These are phyloP conservation scores for Leucozona laternaria DNA, from an alignment of 2,888 invertebrate genomes.

Conservation along the genomic window DNA sequence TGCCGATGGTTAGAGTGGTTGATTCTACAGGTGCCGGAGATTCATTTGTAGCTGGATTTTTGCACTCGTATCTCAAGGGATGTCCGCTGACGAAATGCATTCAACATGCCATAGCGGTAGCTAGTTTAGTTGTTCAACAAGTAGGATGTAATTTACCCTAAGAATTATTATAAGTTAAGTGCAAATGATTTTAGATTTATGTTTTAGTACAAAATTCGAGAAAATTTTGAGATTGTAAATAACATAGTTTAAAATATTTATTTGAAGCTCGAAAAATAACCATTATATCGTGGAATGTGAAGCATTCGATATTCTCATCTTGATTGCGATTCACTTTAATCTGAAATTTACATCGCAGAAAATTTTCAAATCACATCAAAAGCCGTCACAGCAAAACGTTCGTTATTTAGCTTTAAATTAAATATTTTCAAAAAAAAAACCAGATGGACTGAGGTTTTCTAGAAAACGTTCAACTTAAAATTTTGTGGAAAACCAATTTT, in stretches of 20 bases:
- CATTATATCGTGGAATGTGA: neutral
- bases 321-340: no score
- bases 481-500: no score
- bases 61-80: constrained; percentile 84
- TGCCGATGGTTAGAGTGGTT: constrained; percentile 83
- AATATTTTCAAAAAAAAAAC: no score
- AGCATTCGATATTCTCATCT: neutral
- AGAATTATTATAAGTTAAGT: neutral
- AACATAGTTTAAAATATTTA: neutral
- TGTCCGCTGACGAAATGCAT: constrained; percentile 83
- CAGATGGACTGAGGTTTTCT: no score
- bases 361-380: no score
- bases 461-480: no score
- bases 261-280: neutral
- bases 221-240: neutral
- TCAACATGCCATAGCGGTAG: constrained; percentile 83
- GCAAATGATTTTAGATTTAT: constrained; percentile 9
- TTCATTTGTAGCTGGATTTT: constrained; percentile 86
- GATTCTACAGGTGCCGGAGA: constrained; percentile 87
- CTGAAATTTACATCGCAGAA: no score
- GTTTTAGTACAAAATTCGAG: constrained; percentile 56
- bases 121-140: constrained; percentile 84
- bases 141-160: constrained; percentile 84
- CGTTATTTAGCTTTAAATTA: no score
- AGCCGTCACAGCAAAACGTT: no score